Percentiles rank a stretch among this genome's conserved stretches.
These are phyloP conservation scores for Drosophila sordidula DNA, from an alignment of 2,888 invertebrate genomes.

Conservation along the genomic window DNA sequence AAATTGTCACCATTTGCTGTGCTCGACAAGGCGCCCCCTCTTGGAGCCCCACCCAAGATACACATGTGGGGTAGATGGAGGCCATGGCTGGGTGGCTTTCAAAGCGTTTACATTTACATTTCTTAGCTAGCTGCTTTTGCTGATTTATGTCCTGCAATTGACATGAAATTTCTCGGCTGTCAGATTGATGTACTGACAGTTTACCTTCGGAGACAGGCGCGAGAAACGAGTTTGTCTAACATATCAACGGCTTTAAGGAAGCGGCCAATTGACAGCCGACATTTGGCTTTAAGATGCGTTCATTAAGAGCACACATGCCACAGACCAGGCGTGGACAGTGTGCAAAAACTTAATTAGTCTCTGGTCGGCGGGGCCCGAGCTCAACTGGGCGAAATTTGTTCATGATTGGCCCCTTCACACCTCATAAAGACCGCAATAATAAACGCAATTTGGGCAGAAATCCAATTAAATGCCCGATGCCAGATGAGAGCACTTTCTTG, in stretches of 20 bases:
- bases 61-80: slow-evolving; percentile 38
- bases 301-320: slow-evolving; percentile 21
- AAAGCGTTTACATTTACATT: slow-evolving; percentile 63
- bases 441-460: slow-evolving; percentile 79
- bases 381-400: slow-evolving; percentile 22
- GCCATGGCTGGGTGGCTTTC: slow-evolving; percentile 44
- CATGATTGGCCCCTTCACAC: slow-evolving; percentile 75
- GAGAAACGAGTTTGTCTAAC: background rate
- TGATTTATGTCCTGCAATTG: slow-evolving; percentile 74
- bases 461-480: slow-evolving; percentile 72
- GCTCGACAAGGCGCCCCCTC: slow-evolving; percentile 18
- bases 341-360: slow-evolving; percentile 73
- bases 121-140: slow-evolving; percentile 32
- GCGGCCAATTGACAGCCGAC: slow-evolving; percentile 13
- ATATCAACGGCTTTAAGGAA: slow-evolving; percentile 21
- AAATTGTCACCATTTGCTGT: slow-evolving; percentile 76
- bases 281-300: slow-evolving; percentile 29
- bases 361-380: slow-evolving; percentile 41
- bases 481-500: slow-evolving; percentile 35
- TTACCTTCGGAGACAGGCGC: slow-evolving; percentile 22
- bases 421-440: slow-evolving; percentile 76
- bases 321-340: slow-evolving; percentile 15
- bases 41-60: slow-evolving; percentile 9
- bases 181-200: slow-evolving; percentile 58
- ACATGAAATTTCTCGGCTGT: slow-evolving; percentile 69